phyloP scores from a whole-genome alignment of 2,888 invertebrate species.

The Tipula unca region DNA sequence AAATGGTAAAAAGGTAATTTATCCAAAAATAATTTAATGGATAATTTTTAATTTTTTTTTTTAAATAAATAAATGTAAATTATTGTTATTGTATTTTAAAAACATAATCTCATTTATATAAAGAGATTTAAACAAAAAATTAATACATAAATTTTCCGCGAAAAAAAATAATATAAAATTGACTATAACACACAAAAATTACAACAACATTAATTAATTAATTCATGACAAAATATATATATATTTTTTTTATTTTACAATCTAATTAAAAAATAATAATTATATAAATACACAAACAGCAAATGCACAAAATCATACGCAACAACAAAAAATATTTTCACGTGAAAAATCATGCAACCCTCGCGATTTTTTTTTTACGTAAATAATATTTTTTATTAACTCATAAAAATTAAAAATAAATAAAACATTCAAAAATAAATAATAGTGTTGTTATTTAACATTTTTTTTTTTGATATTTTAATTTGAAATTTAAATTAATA shows the following conservation, averaged over 20 bases:
- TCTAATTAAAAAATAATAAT: not conserved
- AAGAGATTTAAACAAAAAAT: not conserved
- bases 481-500: conserved; percentile 18
- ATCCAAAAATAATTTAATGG: not conserved
- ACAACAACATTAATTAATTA: conserved; percentile 8
- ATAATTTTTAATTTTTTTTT: not conserved
- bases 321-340: not conserved
- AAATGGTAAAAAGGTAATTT: not conserved
- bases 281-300: not conserved
- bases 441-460: not conserved
- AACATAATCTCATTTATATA: not conserved
- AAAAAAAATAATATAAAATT: not conserved
- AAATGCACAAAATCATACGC: not conserved
- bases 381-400: not conserved
- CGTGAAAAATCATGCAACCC: not conserved
- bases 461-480: conserved; percentile 19
- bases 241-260: not conserved
- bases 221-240: not conserved
- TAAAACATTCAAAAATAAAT: not conserved
- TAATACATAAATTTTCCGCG: not conserved
- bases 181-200: not conserved
- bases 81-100: not conserved
- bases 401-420: not conserved
- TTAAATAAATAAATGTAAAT: not conserved
- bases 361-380: not conserved